Conservation (phyloP, 2,113 vertebrate genomes). For the Hirundichthys speculiger region DNA sequence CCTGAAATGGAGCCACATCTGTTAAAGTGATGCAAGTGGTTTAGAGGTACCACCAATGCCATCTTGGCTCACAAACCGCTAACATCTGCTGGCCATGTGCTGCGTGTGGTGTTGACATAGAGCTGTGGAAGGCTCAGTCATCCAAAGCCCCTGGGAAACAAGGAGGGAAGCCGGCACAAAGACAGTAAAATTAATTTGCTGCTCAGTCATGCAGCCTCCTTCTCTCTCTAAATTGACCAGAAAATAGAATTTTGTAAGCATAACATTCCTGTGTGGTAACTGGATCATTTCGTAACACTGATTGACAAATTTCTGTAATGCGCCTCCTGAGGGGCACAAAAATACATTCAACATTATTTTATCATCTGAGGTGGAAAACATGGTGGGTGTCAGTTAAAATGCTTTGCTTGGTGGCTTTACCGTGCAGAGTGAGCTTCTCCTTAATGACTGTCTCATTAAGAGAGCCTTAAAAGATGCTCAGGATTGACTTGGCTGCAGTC, state of each 20-base stretch:
- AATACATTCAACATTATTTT: slow-evolving; percentile 37
- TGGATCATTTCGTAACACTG: slow-evolving; percentile 56
- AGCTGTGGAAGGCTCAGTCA: slow-evolving; percentile 47
- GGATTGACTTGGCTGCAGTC: slow-evolving; percentile 15
- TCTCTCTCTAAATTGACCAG: slow-evolving; percentile 60
- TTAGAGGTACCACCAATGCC: slow-evolving; percentile 15
- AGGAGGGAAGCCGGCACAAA: slow-evolving; percentile 54
- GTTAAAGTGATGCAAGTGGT: slow-evolving; percentile 10
- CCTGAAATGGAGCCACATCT: slow-evolving; percentile 49
- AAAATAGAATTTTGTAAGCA: slow-evolving; percentile 67
- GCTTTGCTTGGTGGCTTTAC: slow-evolving; percentile 18
- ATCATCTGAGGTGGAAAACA: slow-evolving; percentile 52
- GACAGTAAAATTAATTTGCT: slow-evolving; percentile 65
- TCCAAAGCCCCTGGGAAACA: slow-evolving; percentile 51
- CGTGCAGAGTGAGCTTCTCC: slow-evolving; percentile 32
- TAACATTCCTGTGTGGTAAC: slow-evolving; percentile 60
- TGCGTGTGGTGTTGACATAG: slow-evolving; percentile 32
- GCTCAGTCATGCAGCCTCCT: slow-evolving; percentile 63
- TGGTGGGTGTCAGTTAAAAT: slow-evolving; percentile 61
- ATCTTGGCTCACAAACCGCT: slow-evolving; percentile 21
- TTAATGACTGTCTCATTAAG: slow-evolving; percentile 58
- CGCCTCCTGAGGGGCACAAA: slow-evolving; percentile 50
- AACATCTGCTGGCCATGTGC: slow-evolving; percentile 62
- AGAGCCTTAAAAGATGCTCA: slow-evolving; percentile 40
- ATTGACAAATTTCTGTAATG: slow-evolving; percentile 59